phyloP scores from a whole-genome alignment of 2,113 vertebrate species.

The Vanacampus margaritifer region DNA sequence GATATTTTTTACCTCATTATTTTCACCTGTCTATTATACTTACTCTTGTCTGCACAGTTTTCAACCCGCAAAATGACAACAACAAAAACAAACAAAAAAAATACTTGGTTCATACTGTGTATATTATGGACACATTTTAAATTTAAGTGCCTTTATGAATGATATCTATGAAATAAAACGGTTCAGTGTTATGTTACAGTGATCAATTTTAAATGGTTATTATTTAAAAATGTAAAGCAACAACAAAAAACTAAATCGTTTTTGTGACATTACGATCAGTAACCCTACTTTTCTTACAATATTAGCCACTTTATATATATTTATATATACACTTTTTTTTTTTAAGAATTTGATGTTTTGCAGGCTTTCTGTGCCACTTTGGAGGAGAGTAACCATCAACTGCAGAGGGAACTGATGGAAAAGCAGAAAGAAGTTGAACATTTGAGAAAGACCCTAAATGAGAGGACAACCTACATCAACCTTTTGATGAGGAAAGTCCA shows the following conservation, averaged over 20 bases:
- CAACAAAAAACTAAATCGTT: too few species aligned
- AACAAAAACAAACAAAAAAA: too few species aligned
- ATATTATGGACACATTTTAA: too few species aligned
- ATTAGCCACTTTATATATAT: too few species aligned
- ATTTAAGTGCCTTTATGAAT: too few species aligned
- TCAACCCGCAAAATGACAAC: neutral
- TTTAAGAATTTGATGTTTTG: too few species aligned
- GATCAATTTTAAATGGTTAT: too few species aligned
- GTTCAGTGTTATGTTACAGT: too few species aligned
- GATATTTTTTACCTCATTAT: constrained; percentile 33
- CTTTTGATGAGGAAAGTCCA: constrained; percentile 74
- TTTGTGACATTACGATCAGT: too few species aligned
- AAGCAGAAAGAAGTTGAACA: constrained; percentile 80
- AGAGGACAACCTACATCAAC: constrained; percentile 76
- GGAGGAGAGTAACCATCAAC: constrained; percentile 82
- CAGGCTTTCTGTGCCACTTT: constrained; percentile 89
- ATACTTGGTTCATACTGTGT: neutral
- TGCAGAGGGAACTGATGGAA: constrained; percentile 82
- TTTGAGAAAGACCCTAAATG: constrained; percentile 74
- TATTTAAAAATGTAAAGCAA: too few species aligned
- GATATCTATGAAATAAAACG: too few species aligned
- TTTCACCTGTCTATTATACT: neutral
- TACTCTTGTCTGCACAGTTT: neutral
- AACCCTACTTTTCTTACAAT: neutral
- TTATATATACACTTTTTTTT: too few species aligned